Evolutionary conservation across 2,797 vertebrate species (phyloP).

Genomic region (Loriculus beryllinus): DNA sequence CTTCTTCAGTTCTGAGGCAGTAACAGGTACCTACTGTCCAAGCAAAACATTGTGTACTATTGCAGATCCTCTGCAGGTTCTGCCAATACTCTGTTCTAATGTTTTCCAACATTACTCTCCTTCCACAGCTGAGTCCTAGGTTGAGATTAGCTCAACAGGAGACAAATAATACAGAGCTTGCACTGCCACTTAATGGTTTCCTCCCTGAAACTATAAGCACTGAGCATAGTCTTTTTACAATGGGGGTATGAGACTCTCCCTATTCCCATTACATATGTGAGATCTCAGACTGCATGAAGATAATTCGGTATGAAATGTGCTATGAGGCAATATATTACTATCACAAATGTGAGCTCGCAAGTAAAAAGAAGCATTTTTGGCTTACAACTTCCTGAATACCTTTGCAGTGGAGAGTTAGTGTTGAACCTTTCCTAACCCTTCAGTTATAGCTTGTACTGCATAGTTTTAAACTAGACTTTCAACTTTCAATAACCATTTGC

Average conservation of each 20-base stretch:
- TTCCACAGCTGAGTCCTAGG: not conserved
- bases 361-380: not conserved
- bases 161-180: not conserved
- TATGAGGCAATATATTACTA: not conserved
- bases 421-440: constrained; percentile 56
- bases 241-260: not conserved
- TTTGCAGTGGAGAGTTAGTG: not conserved
- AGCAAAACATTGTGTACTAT: not conserved
- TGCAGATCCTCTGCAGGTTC: not conserved
- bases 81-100: not conserved
- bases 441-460: not conserved
- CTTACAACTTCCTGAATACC: not conserved
- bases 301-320: not conserved
- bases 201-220: not conserved
- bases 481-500: constrained; percentile 46
- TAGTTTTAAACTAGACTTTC: constrained; percentile 46
- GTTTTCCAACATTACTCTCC: not conserved
- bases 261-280: not conserved
- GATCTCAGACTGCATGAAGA: not conserved
- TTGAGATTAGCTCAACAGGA: not conserved
- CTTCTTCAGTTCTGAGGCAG: not conserved
- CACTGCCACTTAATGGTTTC: not conserved
- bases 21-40: not conserved
- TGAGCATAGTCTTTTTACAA: not conserved
- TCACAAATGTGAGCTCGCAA: not conserved